phyloP scores from a whole-genome alignment of 2,888 invertebrate species.

The Meteorus colon region DNA sequence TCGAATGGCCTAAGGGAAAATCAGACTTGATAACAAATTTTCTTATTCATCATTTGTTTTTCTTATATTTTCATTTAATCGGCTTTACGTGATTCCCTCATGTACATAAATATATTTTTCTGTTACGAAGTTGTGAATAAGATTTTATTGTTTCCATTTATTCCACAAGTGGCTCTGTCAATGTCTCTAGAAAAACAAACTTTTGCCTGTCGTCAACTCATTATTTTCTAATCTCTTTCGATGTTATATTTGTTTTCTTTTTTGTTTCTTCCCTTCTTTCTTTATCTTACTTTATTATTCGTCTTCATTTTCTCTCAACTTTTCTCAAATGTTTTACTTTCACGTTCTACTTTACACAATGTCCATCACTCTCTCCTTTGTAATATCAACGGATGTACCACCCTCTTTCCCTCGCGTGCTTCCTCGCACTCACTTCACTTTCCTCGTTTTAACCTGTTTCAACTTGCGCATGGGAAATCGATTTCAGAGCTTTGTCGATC shows the following conservation, averaged over 20 bases:
- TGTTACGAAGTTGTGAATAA: slow-evolving; percentile 46
- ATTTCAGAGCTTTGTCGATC: not conserved
- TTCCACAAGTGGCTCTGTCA: slow-evolving; percentile 60
- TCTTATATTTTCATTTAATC: slow-evolving; percentile 16
- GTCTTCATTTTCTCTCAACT: not conserved
- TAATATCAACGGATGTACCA: not conserved
- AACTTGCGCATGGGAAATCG: slow-evolving; percentile 13
- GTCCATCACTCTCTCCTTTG: not conserved
- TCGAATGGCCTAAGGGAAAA: not conserved
- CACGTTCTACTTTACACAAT: not conserved
- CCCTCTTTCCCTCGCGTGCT: not conserved
- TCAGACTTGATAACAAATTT: not conserved
- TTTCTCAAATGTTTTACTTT: slow-evolving; percentile 1
- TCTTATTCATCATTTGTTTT: not conserved
- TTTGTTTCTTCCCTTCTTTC: not conserved
- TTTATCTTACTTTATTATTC: not conserved
- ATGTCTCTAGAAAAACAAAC: slow-evolving; percentile 47
- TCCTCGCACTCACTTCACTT: not conserved
- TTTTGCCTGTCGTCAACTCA: not conserved
- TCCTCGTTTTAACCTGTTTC: not conserved
- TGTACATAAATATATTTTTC: slow-evolving; percentile 42
- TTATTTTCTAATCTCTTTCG: not conserved
- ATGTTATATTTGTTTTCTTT: not conserved
- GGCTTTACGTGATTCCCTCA: slow-evolving; percentile 2
- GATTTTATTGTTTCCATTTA: slow-evolving; percentile 57